phyloP scores from a whole-genome alignment of 92 coral and sea anemone genomes.

The Epizoanthus ramosus region DNA sequence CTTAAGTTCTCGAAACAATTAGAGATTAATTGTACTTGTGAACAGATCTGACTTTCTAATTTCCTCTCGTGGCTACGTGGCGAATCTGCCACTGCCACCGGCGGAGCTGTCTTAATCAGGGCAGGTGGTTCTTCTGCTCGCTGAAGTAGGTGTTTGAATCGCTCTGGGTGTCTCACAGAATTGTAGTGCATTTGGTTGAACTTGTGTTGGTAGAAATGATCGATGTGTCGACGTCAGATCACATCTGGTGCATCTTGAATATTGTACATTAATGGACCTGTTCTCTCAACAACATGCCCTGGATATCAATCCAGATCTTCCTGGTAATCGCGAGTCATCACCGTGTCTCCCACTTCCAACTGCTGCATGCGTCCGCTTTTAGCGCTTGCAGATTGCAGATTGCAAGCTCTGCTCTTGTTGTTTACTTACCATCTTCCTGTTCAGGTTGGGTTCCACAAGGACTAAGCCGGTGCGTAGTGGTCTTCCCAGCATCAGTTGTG shows the following conservation, averaged over 20 bases:
- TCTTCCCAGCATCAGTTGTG: not conserved
- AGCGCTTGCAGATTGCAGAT: not conserved
- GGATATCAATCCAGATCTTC: constrained; percentile 33
- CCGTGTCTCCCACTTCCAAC: constrained; percentile 32
- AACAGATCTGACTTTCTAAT: no score
- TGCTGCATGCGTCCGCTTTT: not conserved
- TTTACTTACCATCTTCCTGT: no score
- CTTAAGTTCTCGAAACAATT: no score
- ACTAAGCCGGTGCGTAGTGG: constrained; percentile 2
- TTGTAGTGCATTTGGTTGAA: no score
- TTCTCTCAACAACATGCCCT: constrained; percentile 22
- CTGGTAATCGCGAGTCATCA: constrained; percentile 37
- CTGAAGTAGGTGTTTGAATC: no score
- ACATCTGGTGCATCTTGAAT: no score
- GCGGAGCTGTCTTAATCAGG: no score
- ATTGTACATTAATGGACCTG: constrained; percentile 41
- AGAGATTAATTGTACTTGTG: no score
- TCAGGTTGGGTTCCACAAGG: not conserved
- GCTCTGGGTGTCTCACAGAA: no score
- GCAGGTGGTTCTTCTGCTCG: no score
- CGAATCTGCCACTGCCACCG: no score
- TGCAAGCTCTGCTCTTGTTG: not conserved
- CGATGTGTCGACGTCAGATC: constrained; percentile 11
- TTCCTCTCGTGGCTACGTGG: no score
- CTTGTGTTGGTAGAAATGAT: not conserved